phyloP scores from a whole-genome alignment of 2,113 vertebrate genomes.

The Perccottus glenii region DNA sequence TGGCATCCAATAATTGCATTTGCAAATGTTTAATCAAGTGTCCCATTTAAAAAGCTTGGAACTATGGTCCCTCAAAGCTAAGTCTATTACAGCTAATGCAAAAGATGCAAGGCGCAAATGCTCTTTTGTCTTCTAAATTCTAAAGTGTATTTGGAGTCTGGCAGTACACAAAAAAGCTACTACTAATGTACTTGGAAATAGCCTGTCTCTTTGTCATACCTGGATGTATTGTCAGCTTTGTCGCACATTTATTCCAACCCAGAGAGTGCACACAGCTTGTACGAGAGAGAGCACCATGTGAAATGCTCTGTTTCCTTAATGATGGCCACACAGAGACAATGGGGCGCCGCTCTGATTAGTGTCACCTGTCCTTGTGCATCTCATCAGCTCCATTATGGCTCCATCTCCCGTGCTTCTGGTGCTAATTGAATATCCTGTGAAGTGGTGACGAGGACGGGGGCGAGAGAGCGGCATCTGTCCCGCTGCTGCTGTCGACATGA shows the following conservation, averaged over 20 bases:
- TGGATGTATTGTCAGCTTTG: conserved; percentile 17
- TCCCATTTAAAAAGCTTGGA: too few relatives aligned
- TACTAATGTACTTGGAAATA: not conserved
- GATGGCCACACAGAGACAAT: conserved; percentile 75
- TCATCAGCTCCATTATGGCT: conserved; percentile 76
- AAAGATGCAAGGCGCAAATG: too few relatives aligned
- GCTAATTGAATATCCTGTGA: conserved; percentile 77
- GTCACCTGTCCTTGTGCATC: conserved; percentile 80
- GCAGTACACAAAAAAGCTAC: not conserved
- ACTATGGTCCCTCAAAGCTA: too few relatives aligned
- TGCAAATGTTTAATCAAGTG: too few relatives aligned
- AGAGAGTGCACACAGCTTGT: conserved; percentile 39
- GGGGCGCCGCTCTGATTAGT: conserved; percentile 74
- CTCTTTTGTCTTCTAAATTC: too few relatives aligned
- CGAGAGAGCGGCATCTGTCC: conserved; percentile 64
- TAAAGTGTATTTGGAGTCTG: too few relatives aligned
- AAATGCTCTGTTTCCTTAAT: conserved; percentile 68
- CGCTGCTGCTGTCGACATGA: conserved; percentile 54
- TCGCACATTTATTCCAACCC: conserved; percentile 48
- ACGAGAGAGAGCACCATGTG: conserved; percentile 20
- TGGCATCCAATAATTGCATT: too few relatives aligned
- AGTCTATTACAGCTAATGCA: too few relatives aligned
- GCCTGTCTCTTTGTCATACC: conserved; percentile 19
- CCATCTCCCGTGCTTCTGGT: conserved; percentile 63
- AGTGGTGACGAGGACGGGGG: conserved; percentile 65